phyloP scores from a whole-genome alignment of 2,797 vertebrate genomes.

The Tapirus indicus region DNA sequence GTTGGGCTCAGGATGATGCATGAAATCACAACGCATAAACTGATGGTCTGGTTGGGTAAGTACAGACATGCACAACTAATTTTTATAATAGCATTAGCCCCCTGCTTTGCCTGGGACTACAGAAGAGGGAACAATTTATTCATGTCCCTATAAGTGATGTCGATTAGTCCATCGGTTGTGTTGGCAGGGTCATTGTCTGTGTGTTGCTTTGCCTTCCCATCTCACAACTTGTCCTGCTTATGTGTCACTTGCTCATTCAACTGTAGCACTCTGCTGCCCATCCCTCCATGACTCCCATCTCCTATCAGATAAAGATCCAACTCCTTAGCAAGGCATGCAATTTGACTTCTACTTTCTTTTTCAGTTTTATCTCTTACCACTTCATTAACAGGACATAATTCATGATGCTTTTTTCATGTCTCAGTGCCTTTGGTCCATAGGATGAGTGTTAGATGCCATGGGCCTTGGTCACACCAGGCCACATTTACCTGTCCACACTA shows the following conservation, averaged over 20 bases:
- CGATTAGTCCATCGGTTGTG: rapidly evolving
- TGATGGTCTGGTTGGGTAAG: background rate
- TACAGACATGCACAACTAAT: background rate
- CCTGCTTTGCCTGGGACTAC: background rate
- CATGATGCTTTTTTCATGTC: background rate
- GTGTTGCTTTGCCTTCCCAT: background rate
- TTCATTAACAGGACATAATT: background rate
- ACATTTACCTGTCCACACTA: background rate
- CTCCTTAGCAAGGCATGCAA: background rate
- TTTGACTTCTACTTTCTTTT: background rate
- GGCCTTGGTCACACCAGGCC: no score
- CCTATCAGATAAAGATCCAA: background rate
- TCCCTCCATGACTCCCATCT: background rate
- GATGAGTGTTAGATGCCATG: background rate
- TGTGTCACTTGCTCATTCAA: background rate
- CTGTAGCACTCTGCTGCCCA: background rate
- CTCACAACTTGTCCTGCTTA: background rate
- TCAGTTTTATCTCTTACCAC: background rate
- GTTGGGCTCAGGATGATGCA: background rate
- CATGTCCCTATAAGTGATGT: background rate
- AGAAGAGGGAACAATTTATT: background rate
- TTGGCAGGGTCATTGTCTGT: background rate
- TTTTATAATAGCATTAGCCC: background rate
- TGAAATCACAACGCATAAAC: background rate
- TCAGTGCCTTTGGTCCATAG: background rate